These are phyloP conservation scores for Resseliella maxima DNA, from an alignment of 2,888 invertebrate species.

Conservation along the genomic window DNA sequence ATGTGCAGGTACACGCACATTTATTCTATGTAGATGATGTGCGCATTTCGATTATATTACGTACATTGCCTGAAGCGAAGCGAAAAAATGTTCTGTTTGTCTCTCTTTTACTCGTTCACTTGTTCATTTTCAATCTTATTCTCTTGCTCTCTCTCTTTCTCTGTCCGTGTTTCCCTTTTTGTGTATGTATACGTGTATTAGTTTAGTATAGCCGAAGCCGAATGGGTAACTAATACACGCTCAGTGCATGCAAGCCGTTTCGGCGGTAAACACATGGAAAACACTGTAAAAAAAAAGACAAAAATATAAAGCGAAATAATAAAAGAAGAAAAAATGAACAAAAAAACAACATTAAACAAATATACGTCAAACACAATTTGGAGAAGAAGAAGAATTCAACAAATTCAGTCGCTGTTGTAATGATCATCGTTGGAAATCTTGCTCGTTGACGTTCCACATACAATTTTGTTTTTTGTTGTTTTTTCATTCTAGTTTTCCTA, in stretches of 20 bases:
- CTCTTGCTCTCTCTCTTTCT: too few relatives aligned
- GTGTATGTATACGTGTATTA: too few relatives aligned
- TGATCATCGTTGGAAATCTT: background rate
- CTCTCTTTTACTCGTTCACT: too few relatives aligned
- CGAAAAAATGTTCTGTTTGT: too few relatives aligned
- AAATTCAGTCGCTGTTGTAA: background rate
- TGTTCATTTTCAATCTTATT: too few relatives aligned
- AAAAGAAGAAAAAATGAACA: background rate
- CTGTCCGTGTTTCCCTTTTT: too few relatives aligned
- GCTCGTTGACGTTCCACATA: background rate
- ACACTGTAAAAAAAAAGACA: background rate
- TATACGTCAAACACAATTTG: background rate
- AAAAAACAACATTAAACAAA: too few relatives aligned
- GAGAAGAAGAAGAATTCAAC: background rate
- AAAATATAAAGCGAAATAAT: background rate
- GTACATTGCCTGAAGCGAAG: background rate
- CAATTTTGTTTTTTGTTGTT: background rate
- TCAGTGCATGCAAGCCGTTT: background rate
- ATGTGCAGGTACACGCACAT: conserved; percentile 21
- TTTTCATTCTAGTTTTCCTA: background rate
- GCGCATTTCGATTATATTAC: conserved; percentile 28
- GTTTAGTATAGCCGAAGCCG: too few relatives aligned
- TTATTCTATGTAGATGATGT: conserved; percentile 36
- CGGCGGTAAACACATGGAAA: background rate
- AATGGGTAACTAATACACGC: too few relatives aligned